phyloP scores from a whole-genome alignment of 2,113 vertebrate genomes.

The Pseudorasbora parva region DNA sequence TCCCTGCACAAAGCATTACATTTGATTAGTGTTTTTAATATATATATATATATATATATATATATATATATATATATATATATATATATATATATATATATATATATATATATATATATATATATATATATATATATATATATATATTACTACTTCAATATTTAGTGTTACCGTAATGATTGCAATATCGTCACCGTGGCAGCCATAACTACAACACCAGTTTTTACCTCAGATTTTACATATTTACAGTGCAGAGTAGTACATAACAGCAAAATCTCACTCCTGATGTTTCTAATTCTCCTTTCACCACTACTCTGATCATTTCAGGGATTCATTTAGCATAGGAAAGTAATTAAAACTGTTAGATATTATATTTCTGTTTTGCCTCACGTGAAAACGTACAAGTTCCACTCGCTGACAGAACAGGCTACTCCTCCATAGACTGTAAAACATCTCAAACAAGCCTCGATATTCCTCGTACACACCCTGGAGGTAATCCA shows the following conservation, averaged over 20 bases:
- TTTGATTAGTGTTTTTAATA: neutral
- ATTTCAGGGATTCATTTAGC: neutral
- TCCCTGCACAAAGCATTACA: neutral
- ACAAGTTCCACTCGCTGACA: slow-evolving; percentile 13
- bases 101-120: too few relatives aligned
- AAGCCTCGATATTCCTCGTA: neutral
- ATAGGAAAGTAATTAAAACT: neutral
- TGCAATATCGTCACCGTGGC: neutral
- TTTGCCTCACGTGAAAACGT: neutral
- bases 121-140: too few relatives aligned
- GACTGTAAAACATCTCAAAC: slow-evolving; percentile 4
- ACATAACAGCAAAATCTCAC: neutral
- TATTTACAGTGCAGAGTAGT: neutral
- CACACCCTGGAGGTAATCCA: neutral
- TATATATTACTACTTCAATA: neutral
- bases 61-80: too few relatives aligned
- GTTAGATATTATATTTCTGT: neutral
- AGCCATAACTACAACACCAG: neutral
- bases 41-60: neutral
- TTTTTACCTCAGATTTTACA: neutral
- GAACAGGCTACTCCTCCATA: neutral
- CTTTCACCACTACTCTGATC: neutral
- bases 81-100: too few relatives aligned
- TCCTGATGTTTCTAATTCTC: neutral
- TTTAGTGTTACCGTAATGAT: neutral